Percentiles rank a stretch among this genome's conserved stretches.
Evolutionary conservation across 2,888 invertebrate genomes (phyloP).

Genomic region (Alloscopus bannaensis): DNA sequence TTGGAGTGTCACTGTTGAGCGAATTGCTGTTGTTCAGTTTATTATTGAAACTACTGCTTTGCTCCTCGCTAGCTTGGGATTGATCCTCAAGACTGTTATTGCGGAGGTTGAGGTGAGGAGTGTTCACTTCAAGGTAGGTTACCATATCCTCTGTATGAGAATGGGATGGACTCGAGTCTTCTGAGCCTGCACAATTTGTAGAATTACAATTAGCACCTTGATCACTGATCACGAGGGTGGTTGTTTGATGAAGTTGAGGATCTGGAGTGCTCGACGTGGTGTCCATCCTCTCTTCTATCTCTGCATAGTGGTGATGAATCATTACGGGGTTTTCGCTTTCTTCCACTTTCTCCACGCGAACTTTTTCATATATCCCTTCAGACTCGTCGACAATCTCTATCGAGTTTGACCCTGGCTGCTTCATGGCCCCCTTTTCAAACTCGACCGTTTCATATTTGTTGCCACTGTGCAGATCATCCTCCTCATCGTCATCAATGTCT

Average conservation of each 20-base stretch:
- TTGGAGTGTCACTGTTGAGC: conserved; percentile 41
- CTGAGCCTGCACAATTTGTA: conserved; percentile 13
- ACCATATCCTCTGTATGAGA: conserved; percentile 71
- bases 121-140: conserved; percentile 67
- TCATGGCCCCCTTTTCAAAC: conserved; percentile 46
- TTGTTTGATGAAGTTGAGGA: conserved; percentile 20
- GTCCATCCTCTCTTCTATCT: conserved; percentile 63
- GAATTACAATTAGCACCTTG: conserved; percentile 8
- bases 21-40: conserved; percentile 43
- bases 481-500: conserved; percentile 69
- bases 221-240: conserved; percentile 30
- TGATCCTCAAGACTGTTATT: conserved; percentile 63
- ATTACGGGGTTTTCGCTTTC: conserved; percentile 44
- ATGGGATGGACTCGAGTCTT: conserved; percentile 64
- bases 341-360: conserved; percentile 35
- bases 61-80: conserved; percentile 35
- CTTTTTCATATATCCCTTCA: conserved; percentile 60
- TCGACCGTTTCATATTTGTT: conserved; percentile 68
- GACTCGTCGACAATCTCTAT: conserved; percentile 11
- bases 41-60: conserved; percentile 25
- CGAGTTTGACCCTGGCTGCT: conserved; percentile 9
- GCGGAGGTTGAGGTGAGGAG: conserved; percentile 59
- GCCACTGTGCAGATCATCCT: conserved; percentile 32
- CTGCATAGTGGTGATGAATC: conserved; percentile 67
- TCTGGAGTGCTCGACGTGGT: conserved; percentile 29